Conservation (phyloP, 2,797 vertebrate species). For the Ceryle rudis region DNA sequence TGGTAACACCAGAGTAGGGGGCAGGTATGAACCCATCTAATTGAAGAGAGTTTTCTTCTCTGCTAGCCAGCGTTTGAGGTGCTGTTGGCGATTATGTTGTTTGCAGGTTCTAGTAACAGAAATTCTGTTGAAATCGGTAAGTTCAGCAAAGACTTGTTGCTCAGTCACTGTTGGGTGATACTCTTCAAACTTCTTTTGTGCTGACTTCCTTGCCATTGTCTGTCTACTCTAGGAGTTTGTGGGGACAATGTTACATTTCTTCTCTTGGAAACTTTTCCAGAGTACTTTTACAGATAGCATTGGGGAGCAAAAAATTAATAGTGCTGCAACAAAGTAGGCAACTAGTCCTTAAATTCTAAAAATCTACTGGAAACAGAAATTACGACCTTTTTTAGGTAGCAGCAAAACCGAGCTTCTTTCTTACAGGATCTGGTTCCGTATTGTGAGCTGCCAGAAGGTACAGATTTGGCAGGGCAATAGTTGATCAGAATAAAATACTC, state of each 20-base stretch:
- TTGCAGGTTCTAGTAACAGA: background rate
- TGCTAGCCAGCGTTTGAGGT: background rate
- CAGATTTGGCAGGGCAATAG: background rate
- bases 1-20: rapidly evolving
- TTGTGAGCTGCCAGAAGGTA: background rate
- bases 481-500: background rate
- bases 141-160: background rate
- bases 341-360: background rate
- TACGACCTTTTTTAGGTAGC: background rate
- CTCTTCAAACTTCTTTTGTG: background rate
- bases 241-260: background rate
- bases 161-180: background rate
- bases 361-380: background rate
- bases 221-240: background rate
- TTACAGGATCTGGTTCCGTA: background rate
- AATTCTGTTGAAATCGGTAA: background rate
- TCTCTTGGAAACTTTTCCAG: background rate
- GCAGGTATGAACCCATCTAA: background rate
- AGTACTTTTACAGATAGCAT: background rate
- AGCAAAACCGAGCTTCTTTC: background rate
- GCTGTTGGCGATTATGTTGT: background rate
- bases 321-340: background rate
- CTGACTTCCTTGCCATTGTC: background rate
- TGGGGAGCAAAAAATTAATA: background rate
- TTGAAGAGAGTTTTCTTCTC: background rate